Base-by-base conservation (phyloP, 2,797 vertebrate genomes). In the Cossypha polioptera region DNA sequence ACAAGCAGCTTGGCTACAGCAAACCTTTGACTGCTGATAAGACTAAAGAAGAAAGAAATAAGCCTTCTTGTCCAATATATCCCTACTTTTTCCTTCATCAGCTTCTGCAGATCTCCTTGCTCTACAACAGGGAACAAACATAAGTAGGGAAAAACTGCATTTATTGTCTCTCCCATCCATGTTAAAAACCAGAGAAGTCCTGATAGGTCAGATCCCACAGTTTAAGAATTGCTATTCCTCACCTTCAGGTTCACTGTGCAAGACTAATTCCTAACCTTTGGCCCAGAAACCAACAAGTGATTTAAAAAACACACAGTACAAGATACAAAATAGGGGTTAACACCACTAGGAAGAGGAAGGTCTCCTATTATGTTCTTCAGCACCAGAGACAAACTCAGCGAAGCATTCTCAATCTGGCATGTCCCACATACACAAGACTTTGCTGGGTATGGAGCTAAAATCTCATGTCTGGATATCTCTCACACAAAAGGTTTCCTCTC, bases 161-260 rank as follows among this genome's bases (percentile, higher is more conserved):
- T 51, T 88, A 47, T 5, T 33, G 4, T 73, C 43, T 66, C 62
- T 36, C 61, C 33, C 36, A 78, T 33, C 13, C 20, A 14, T 7
- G 35, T 36, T 35, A n/a, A 75, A 75, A 74, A 58, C 4, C 0
- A 18, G 17, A 45, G 10, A 53, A 53, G 14, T 33, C 66, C 51
- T 33, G 28, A 69, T 19, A 33, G 22, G 45, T 92, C 68, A 61
- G 36, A 78, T 14, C 40, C 51, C 43, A 18, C 29, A 45, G 10
- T 16, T 48, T 57, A 47, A 55, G 25, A 84, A 66, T 0, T 57
- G 17, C 42, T 33, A 2, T 45, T 86, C 12, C 26, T 16, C 21
- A 42, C 57, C 7, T 8, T 10, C 29, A 25, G 68, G 14, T 7
- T 79, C 74, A 38, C 0, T 0, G n/a, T 4, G 12, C 21, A 47